Base-by-base conservation (phyloP, 2,113 vertebrate genomes). In the Thryonomys swinderianus region DNA sequence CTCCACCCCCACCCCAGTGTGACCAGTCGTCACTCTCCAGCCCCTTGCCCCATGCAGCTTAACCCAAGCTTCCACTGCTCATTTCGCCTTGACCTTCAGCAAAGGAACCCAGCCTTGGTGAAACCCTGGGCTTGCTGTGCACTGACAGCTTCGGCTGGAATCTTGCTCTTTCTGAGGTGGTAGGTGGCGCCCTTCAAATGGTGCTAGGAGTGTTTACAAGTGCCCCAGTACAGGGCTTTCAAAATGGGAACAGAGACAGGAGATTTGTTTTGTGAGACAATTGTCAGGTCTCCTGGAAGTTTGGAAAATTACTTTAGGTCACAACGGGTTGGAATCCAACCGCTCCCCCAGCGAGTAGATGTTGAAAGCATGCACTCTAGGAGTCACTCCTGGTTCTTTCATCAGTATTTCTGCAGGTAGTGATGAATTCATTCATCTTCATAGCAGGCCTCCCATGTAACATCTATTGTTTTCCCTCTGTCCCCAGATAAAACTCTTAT, bases 81-180 rank as follows among this genome's bases (percentile, higher is more conserved):
- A n/a, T 94, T 97, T 96, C 21, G 61, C 62, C 94, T 71, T 21
- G 55, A 57, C 2, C 17, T 81, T 89, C 97, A 97, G 95, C 66
- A 91, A 96, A 96, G 90, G 82, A 4, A 53, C 92, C 30, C 0
- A 30, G 84, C 85, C 71, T 71, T 0, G 89, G 90, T 80, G 30
- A 92, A 64, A 34, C 79, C 76, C 51, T 57, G 45, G 8, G 17
- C 40, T 45, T 16, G n/a, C 59, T 51, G 53, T 67, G 0, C 25
- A 59, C 2, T 0, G 0, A 25, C 83, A 93, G 55, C 83, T 96
- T 94, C 45, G 42, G 73, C 20, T 66, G 93, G 78, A 40, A 71
- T 93, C 92, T 53, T 51, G 78, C 67, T 53, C 89, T 74, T 42
- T 84, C 0, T 30, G 96, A 66, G 27, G 78, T 88, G 90, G 92